phyloP scores from a whole-genome alignment of 2,888 invertebrate genomes.

The Scaptodrosophila latifasciaeformis region DNA sequence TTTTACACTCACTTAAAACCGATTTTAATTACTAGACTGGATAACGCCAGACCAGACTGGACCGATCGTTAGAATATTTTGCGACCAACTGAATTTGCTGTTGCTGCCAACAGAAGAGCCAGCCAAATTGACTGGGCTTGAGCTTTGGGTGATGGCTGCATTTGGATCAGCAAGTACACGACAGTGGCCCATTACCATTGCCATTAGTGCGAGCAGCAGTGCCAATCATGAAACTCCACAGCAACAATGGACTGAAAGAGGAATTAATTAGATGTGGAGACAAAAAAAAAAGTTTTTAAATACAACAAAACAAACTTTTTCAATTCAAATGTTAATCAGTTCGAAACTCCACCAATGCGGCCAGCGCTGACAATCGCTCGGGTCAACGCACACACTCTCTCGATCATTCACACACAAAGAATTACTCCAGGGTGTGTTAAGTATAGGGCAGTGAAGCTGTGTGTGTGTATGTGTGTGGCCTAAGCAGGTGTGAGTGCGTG shows the following conservation, averaged over 20 bases:
- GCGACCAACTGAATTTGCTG: constrained; percentile 65
- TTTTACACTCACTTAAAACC: constrained; percentile 1
- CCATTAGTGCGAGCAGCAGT: constrained; percentile 49
- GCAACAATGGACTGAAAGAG: constrained; percentile 55
- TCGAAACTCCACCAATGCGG: constrained; percentile 33
- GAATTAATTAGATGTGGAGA: constrained; percentile 71
- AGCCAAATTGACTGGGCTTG: constrained; percentile 14
- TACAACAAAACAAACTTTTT: constrained; percentile 53
- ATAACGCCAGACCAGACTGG: constrained; percentile 45
- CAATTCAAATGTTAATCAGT: constrained; percentile 68
- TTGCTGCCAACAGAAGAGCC: constrained; percentile 24
- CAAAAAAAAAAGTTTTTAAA: constrained; percentile 47
- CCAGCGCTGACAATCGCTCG: constrained; percentile 52
- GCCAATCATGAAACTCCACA: constrained; percentile 54
- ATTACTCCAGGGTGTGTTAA: constrained; percentile 43
- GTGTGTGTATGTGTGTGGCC: too few species aligned
- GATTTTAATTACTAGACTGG: too few species aligned
- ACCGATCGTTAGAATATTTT: constrained; percentile 72
- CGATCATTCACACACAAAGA: constrained; percentile 2
- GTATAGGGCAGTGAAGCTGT: constrained; percentile 1
- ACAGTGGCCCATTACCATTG: constrained; percentile 54
- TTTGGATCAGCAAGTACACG: constrained; percentile 31
- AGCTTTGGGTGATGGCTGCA: constrained; percentile 33
- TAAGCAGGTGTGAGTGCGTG: constrained; percentile 49
- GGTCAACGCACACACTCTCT: constrained; percentile 11